Evolutionary conservation across 2,113 vertebrate genomes (phyloP).

Genomic region (Hemibagrus wyckioides): DNA sequence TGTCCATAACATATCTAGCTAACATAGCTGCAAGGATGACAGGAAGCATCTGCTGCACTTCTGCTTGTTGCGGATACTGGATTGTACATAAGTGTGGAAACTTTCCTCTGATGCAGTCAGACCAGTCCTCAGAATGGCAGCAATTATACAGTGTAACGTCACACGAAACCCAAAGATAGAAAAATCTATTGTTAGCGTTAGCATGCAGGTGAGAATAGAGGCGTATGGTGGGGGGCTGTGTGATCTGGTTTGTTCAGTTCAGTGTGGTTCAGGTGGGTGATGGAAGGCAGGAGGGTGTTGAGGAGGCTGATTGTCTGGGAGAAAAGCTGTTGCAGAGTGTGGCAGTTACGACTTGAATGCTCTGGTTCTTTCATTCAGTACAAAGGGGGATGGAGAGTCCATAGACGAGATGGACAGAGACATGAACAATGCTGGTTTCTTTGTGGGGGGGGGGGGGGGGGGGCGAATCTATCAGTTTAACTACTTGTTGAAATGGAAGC

Average conservation of each 20-base stretch:
- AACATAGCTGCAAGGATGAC: not conserved
- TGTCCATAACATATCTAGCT: not conserved
- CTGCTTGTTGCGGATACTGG: not conserved
- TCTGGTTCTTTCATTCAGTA: not conserved
- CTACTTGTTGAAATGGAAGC: not conserved
- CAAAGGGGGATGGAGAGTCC: not conserved
- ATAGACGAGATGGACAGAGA: not conserved
- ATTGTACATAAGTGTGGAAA: not conserved
- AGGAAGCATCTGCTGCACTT: not conserved
- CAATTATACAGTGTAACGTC: not conserved
- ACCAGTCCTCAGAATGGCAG: not conserved
- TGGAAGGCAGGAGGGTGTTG: not conserved
- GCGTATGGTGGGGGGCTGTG: not conserved
- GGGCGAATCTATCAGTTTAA: not conserved
- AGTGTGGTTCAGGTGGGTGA: not conserved
- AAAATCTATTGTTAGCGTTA: not conserved
- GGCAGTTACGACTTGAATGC: constrained; percentile 4
- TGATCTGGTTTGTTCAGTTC: not conserved
- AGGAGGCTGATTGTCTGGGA: not conserved
- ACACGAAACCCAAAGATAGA: not conserved
- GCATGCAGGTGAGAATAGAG: not conserved
- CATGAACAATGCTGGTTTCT: not conserved
- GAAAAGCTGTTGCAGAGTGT: constrained; percentile 12
- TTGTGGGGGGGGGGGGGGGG: not conserved
- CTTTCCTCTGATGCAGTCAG: not conserved